phyloP scores from a whole-genome alignment of 2,888 invertebrate species.

The Heliconius ismenius region DNA sequence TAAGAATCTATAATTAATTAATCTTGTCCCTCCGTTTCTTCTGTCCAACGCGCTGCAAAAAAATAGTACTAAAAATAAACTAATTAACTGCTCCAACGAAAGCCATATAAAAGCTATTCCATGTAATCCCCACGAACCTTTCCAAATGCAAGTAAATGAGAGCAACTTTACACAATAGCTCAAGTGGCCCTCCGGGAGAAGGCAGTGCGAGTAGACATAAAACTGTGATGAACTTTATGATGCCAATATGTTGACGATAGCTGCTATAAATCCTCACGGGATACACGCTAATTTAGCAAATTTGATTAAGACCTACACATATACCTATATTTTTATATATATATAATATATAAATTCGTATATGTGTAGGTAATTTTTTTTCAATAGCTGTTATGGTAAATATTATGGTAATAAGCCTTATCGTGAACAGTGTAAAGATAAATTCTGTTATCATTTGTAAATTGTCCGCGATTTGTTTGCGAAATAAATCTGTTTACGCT shows the following conservation, averaged over 20 bases:
- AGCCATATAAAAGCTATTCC: neutral
- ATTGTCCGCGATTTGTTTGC: conserved; percentile 18
- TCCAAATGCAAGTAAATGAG: conserved; percentile 15
- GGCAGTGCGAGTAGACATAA: conserved; percentile 18
- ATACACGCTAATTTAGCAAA: neutral
- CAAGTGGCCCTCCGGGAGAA: conserved; percentile 1
- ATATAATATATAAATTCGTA: too few relatives aligned
- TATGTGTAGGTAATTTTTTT: too few relatives aligned
- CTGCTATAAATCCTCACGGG: conserved; percentile 22
- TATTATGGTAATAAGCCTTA: neutral
- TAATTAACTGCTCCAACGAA: neutral
- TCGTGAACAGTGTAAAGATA: conserved; percentile 3
- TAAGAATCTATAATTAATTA: too few relatives aligned
- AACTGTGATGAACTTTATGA: conserved; percentile 31
- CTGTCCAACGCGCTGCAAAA: neutral
- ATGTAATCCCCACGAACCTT: neutral
- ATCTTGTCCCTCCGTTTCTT: too few relatives aligned
- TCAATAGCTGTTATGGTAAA: too few relatives aligned
- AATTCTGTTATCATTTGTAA: conserved; percentile 10
- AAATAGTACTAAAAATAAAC: neutral
- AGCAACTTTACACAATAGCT: neutral
- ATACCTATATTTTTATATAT: neutral
- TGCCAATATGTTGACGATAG: conserved; percentile 27
- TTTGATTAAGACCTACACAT: conserved; percentile 4
- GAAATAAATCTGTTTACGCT: conserved; percentile 18